These are phyloP conservation scores for Globia sparganii DNA, from an alignment of 2,888 invertebrate genomes.

Conservation along the genomic window DNA sequence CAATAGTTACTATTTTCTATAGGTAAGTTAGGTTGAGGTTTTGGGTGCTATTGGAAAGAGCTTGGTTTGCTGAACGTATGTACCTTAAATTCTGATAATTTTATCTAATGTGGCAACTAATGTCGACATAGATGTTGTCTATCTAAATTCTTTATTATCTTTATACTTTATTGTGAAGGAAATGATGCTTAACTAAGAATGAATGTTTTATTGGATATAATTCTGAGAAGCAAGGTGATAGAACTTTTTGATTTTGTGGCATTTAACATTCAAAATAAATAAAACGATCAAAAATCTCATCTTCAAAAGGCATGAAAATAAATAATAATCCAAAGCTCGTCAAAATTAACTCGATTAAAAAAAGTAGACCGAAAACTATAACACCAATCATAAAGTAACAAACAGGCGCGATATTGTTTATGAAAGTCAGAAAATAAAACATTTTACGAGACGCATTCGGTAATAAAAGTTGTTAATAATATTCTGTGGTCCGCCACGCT, in stretches of 20 bases:
- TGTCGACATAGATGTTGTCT: background rate
- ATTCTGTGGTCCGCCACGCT: slow-evolving; percentile 74
- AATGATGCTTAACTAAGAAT: background rate
- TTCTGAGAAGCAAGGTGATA: background rate
- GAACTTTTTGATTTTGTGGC: background rate
- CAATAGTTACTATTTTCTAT: slow-evolving; percentile 48
- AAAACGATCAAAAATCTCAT: background rate
- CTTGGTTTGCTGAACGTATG: background rate
- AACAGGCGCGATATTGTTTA: slow-evolving; percentile 59
- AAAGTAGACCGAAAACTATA: slow-evolving; percentile 12
- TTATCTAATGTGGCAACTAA: background rate
- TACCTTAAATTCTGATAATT: background rate
- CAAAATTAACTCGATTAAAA: slow-evolving; percentile 1
- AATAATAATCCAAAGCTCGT: background rate
- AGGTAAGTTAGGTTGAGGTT: slow-evolving; percentile 6
- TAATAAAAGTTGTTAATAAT: slow-evolving; percentile 71
- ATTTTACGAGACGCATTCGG: slow-evolving; percentile 68
- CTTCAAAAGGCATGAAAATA: background rate
- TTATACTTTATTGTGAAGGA: background rate
- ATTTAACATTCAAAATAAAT: background rate
- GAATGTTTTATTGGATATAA: background rate
- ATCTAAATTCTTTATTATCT: background rate
- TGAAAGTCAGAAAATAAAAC: slow-evolving; percentile 67
- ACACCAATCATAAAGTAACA: slow-evolving; percentile 27
- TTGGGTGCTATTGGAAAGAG: slow-evolving; percentile 15